phyloP scores from a whole-genome alignment of 2,797 vertebrate species.

The Coluber constrictor region DNA sequence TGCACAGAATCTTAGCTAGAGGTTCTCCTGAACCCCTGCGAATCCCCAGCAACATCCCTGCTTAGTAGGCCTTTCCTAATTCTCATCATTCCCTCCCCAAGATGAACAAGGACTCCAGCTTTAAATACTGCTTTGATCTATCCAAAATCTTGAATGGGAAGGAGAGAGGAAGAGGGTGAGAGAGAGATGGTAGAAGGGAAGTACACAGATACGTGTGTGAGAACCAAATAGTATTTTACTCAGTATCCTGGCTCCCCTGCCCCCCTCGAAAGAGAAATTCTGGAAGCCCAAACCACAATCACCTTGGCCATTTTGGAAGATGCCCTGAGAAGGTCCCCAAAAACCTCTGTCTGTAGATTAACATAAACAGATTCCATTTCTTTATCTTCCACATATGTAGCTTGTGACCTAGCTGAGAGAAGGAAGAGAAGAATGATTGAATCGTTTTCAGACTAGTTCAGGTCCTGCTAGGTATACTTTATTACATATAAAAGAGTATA shows the following conservation, averaged over 20 bases:
- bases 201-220: neutral
- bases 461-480: no score
- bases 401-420: neutral
- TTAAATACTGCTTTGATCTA: neutral
- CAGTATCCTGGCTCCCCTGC: neutral
- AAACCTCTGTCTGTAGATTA: neutral
- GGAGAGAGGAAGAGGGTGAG: neutral
- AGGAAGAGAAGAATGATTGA: neutral
- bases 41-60: no score
- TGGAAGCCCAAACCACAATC: neutral
- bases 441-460: neutral
- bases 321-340: neutral
- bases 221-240: neutral
- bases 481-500: neutral
- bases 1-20: no score
- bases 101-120: neutral
- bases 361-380: neutral
- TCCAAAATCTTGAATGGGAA: neutral
- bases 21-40: no score
- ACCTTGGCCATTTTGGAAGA: constrained; percentile 25
- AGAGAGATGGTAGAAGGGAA: neutral
- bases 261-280: neutral
- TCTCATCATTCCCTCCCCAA: neutral
- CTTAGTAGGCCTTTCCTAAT: neutral
- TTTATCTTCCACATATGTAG: neutral